Evolutionary conservation across 2,113 vertebrate genomes (phyloP).

Genomic region (Chascanopsetta lugubris): DNA sequence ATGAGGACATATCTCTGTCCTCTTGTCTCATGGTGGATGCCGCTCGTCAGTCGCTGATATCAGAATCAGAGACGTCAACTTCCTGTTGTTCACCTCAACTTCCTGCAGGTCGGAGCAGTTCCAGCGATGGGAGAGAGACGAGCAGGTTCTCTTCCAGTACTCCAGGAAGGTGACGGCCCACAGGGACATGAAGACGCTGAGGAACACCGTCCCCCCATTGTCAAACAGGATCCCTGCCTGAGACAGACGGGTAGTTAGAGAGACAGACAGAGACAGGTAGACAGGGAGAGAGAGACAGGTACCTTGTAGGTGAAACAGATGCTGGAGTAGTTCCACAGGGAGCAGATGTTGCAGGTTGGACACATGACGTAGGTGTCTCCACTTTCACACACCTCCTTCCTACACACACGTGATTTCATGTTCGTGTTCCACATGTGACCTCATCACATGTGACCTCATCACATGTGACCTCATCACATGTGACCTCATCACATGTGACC

Average conservation of each 20-base stretch:
- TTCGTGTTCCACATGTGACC: too few species aligned
- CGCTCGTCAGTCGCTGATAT: too few species aligned
- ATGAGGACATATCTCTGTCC: too few species aligned
- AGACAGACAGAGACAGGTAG: background rate
- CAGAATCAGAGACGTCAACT: too few species aligned
- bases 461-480: too few species aligned
- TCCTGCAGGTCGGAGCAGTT: slow-evolving; percentile 84
- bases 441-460: background rate
- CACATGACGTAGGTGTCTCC: slow-evolving; percentile 79
- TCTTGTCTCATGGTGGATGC: too few species aligned
- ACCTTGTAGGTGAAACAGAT: slow-evolving; percentile 86
- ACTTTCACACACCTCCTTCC: slow-evolving; percentile 81
- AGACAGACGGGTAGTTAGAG: background rate
- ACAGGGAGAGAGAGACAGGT: background rate
- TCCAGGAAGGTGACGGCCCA: slow-evolving; percentile 86
- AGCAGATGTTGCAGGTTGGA: slow-evolving; percentile 81
- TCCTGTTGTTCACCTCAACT: slow-evolving; percentile 68
- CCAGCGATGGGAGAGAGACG: slow-evolving; percentile 81
- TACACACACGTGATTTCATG: slow-evolving; percentile 39
- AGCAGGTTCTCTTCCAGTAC: slow-evolving; percentile 83
- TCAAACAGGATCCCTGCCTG: slow-evolving; percentile 84
- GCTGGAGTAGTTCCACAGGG: slow-evolving; percentile 83
- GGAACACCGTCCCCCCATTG: slow-evolving; percentile 82
- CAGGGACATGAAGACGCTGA: slow-evolving; percentile 86
- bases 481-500: background rate